Base-by-base conservation (phyloP, 2,113 vertebrate genomes). In the Hystrix brachyura region DNA sequence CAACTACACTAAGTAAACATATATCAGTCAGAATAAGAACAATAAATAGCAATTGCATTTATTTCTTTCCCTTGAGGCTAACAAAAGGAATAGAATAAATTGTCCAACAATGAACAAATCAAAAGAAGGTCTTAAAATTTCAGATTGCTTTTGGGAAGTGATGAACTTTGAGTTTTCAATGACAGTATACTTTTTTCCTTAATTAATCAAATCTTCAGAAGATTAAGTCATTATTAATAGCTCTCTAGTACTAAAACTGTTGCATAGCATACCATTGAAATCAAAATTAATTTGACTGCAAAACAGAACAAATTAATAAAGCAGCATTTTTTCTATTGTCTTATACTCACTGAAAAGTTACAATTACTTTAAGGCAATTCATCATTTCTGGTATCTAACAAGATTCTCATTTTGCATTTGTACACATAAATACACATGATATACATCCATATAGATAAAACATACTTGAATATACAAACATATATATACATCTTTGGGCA, bases 191-290 rank as follows among this genome's bases (percentile, higher is more conserved):
- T 87, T 83, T 96, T 94, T 60, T 38, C 95, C 91, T 87, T 79
- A 60, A 78, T 94, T 94, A 92, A 90, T 95, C 43, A 96, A 89
- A 74, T 92, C 21, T 94, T 90, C 62, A 38, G 23, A 78, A 93
- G 29, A 34, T n/a, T 69, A 92, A 60, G 17, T 25, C 43, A 62
- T 59, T 48, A 32, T 74, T 95, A 89, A 55, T 74, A 91, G 17
- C 14, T 92, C 0, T 62, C 89, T 84, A 90, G 19, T 53, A 80
- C 10, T 81, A 32, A 94, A 92, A 78, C 7, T 72, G 9, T 46
- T 62, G 12, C 7, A 32, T 57, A 11, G 2, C 43, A 59, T 8
- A 91, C 76, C 8, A 91, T 11, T 92, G 55, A 94, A 95, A 80
- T 94, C 3, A 5, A 97, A 79, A 96, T 81, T 90, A 48, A 79